A percentile compares a stretch with the other conserved stretches of the same genome.
Evolutionary conservation across 2,113 vertebrate species (phyloP).

Genomic region (Apistogramma diplotaenia): DNA sequence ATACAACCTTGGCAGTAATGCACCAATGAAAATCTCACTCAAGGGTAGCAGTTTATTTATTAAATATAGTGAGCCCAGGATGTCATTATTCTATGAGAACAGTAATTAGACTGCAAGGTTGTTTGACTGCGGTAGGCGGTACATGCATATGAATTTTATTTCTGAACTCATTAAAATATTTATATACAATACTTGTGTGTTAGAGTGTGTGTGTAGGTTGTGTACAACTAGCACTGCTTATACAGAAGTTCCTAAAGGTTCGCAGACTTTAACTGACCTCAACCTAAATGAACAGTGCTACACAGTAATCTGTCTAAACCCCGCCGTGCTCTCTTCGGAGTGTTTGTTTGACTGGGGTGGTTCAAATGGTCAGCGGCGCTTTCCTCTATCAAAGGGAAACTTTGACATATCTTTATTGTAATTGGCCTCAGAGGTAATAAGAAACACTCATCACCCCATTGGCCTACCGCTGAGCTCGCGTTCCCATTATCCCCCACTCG

Average conservation of each 20-base stretch:
- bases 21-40: neutral
- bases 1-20: neutral
- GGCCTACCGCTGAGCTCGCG: conserved; percentile 36
- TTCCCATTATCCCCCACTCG: conserved; percentile 50
- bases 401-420: conserved; percentile 55
- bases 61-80: neutral
- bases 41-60: neutral
- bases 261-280: neutral
- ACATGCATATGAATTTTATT: neutral
- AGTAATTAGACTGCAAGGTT: conserved; percentile 8
- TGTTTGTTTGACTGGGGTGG: conserved; percentile 1
- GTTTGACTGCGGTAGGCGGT: neutral
- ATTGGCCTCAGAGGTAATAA: conserved; percentile 62
- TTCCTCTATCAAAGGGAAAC: conserved; percentile 13
- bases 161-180: neutral
- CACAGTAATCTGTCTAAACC: neutral
- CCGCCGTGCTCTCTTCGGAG: neutral
- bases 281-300: neutral
- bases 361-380: conserved; percentile 12
- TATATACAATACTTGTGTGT: neutral
- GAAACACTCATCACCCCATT: conserved; percentile 47
- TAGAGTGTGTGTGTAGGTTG: neutral
- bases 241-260: neutral
- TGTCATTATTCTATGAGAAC: neutral
- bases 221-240: neutral